Conservation (phyloP, 2,888 invertebrate genomes). For the Himalopsyche japonica region DNA sequence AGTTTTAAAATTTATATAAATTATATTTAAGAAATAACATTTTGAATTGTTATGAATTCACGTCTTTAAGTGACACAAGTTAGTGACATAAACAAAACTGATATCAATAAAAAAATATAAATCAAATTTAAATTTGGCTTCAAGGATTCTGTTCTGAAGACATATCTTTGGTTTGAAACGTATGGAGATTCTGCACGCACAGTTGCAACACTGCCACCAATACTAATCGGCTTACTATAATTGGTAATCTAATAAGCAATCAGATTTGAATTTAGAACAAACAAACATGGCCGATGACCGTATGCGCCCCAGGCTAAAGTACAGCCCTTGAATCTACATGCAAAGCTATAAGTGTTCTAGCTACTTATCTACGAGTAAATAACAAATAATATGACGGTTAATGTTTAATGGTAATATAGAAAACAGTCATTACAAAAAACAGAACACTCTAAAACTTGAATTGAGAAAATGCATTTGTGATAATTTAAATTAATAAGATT, state of each 20-base stretch:
- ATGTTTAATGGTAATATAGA: too few species aligned
- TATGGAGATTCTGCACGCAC: slow-evolving; percentile 19
- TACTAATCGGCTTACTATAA: slow-evolving; percentile 39
- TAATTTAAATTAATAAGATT: too few species aligned
- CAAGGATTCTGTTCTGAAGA: background rate
- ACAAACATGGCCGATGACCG: slow-evolving; percentile 35
- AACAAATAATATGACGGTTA: background rate
- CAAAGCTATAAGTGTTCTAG: background rate
- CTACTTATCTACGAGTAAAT: background rate
- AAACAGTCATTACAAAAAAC: background rate
- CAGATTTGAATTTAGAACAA: slow-evolving; percentile 38
- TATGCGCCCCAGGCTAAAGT: slow-evolving; percentile 26
- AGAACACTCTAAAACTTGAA: too few species aligned
- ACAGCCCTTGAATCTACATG: background rate
- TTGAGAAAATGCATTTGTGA: too few species aligned
- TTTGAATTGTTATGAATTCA: too few species aligned
- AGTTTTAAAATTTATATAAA: too few species aligned
- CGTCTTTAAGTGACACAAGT: too few species aligned
- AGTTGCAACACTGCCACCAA: slow-evolving; percentile 31
- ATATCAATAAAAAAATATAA: too few species aligned
- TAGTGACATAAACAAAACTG: too few species aligned
- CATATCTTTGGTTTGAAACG: background rate
- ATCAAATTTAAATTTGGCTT: background rate
- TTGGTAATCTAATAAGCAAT: slow-evolving; percentile 40
- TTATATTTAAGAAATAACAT: too few species aligned